Base-by-base conservation (phyloP, 1,140 invertebrate genomes). In the Colletes gigas region DNA sequence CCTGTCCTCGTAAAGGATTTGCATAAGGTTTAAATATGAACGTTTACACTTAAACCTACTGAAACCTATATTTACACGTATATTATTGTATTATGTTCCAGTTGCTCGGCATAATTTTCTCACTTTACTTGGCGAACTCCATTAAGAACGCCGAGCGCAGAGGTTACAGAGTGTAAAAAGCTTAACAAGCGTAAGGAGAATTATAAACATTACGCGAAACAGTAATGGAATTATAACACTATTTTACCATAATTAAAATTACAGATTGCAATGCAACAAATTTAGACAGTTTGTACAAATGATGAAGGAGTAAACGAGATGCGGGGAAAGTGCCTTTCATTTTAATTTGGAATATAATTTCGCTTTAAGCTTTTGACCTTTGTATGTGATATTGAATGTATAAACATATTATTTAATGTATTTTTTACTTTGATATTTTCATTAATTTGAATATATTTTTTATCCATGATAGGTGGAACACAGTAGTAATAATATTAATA, bases 81-180 rank as follows among this genome's bases (percentile, higher is more conserved):
- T 44, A 44, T 50, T 59, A 30, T 39, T 79, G 7, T 41, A 21
- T 72, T 30, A 14, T 8, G 21, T 87, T 85, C 44, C 94, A 98
- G 96, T 90, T 98, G 30, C 93, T 98, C 82, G 97, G 97, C 21
- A 96, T 98, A 10, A 94, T 97, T n/a, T 98, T 97, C 88, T 96
- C 97, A 4, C 96, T 97, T 89, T 97, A 97, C 90, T 90, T 98
- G 90, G 97, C 96, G 65, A 96, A 96, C 88, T 95, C 96, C 1
- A 96, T 98, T 87, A 83, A 70, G 74, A 92, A 92, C 94, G 96
- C 83, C 94, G 95, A 91, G 94, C 97, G 86, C 95, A 96, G 92
- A 94, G 87, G 87, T 4, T 91, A 91, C 72, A 89, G 89, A 66
- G 90, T 92, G 19, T 92, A 89, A 88, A 30, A 65, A 68, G 54